Evolutionary conservation across 2,797 vertebrate genomes (phyloP), one percentile per base, ranked within the genome.

Genomic region (Cossypha polioptera): DNA sequence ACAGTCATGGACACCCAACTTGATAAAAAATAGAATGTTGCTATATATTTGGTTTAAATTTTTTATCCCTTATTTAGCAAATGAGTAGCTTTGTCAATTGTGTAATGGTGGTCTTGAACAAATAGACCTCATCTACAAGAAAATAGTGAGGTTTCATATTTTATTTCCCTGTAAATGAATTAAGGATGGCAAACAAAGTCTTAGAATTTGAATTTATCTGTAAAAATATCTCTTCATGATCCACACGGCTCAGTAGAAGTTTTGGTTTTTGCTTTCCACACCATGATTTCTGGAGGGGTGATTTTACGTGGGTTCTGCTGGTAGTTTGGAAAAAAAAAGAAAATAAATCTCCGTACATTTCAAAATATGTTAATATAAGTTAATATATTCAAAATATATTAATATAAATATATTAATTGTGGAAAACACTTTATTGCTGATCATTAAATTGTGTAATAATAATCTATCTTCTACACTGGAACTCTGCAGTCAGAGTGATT

Each of bases 11-110:
- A 81, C 83, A 86, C 74, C 26, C 50, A 93, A 45, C 42, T 94
- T 80, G 54, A 88, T 63, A 69, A 95, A 96, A 95, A 18, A 61
- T 15, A 77, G 10, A 95, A 88, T 55, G 35, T 62, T 86, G 11
- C 38, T 63, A 4, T 22, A 28, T 62, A 67, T 71, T 53, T 91
- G 59, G 29, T 86, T 96, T 85, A 58, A 88, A 84, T 83, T 94
- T 87, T 36, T 74, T 80, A 62, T 73, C 16, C 35, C 73, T 83
- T 77, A 86, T 91, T 79, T 84, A 69, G 35, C 2, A 94, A 91
- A 82, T 28, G 4, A 6, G 28, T 24, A 50, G 21, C 15, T 71
- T 91, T 54, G 45, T 35, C 38, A 54, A 29, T 18, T 55, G 20
- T 40, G 16, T 50, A 80, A 72, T 38, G 19, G 19, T 51, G 42